Evolutionary conservation across 2,797 vertebrate genomes (phyloP), one percentile per base, ranked within the genome.

Genomic region (Emydoidea blandingii): DNA sequence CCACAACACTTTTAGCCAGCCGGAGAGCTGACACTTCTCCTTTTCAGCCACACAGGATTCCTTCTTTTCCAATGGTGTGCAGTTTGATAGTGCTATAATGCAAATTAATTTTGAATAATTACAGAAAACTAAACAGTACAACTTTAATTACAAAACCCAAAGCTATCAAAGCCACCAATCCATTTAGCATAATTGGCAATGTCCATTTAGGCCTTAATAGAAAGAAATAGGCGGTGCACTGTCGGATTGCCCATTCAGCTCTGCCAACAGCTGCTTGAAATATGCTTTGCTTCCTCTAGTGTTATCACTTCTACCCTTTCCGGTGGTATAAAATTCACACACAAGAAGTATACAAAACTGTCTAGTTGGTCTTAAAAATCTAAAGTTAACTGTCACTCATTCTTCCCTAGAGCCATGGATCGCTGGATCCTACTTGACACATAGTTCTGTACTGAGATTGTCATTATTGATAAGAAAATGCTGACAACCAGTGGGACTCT

Each of bases 371-470:
- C 90, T 96, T 95, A 91, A 95, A 72, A 96, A 91, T 50, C 21
- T 95, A 90, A 94, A 97, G 92, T 93, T 95, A 97, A 95, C 95
- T 95, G 91, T 94, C 96, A 97, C 34, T 95, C 94, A 95, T 90
- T 79, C 23, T 56, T 94, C 49, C 41, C 59, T n/a, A 88, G 88
- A 92, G 76, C 76, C 95, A 81, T 89, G 90, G 89, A 91, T 91
- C 85, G 89, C 76, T 88, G 50, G 50, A 85, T 92, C 95, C 76
- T 41, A 79, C 74, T 87, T 89, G 90, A 91, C 87, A 91, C 27
- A 49, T 25, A 57, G 49, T 95, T 96, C 82, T 94, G 54, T 57
- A 91, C 44, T 0, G 0, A 90, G 3, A 34, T 34, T 94, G 80
- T 79, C 89, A 90, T 91, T 90, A 90, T 14, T 84, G 91, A 79